Percentiles rank a stretch among this genome's conserved stretches.
These are phyloP conservation scores for Helogale parvula DNA, from an alignment of 2,113 vertebrate genomes.

Conservation along the genomic window DNA sequence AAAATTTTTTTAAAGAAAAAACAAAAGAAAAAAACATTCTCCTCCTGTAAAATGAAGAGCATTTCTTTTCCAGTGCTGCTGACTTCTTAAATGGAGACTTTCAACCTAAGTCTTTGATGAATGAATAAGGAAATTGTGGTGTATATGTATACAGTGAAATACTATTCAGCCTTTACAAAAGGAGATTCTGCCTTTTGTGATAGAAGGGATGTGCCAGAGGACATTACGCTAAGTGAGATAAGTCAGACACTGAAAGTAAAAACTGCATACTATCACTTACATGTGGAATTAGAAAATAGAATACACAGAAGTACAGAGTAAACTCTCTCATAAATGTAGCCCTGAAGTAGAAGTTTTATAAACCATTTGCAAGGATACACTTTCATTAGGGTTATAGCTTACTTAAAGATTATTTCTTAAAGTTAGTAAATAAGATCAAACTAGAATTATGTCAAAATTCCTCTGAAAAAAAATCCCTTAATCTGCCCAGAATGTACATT, in stretches of 20 bases:
- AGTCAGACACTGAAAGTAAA: neutral
- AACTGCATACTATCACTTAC: neutral
- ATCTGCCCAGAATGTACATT: neutral
- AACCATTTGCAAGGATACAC: neutral
- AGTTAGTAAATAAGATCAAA: neutral
- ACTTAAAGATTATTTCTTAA: neutral
- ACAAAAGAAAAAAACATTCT: neutral
- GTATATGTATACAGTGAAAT: neutral
- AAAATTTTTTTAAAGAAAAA: too few species aligned
- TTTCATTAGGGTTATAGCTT: neutral
- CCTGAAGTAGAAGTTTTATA: neutral
- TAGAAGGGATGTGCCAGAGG: neutral
- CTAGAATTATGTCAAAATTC: neutral
- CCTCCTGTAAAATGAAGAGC: neutral
- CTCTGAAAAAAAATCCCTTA: neutral
- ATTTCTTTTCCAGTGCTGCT: neutral
- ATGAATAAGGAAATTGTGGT: neutral
- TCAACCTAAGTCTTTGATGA: neutral
- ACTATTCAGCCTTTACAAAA: neutral
- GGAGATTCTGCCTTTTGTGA: neutral
- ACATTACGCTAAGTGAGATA: neutral
- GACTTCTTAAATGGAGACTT: neutral
- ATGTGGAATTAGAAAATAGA: neutral
- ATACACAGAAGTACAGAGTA: neutral
- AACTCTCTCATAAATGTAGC: neutral